Base-by-base conservation (phyloP, 2,888 invertebrate genomes). In the Timandra comae region DNA sequence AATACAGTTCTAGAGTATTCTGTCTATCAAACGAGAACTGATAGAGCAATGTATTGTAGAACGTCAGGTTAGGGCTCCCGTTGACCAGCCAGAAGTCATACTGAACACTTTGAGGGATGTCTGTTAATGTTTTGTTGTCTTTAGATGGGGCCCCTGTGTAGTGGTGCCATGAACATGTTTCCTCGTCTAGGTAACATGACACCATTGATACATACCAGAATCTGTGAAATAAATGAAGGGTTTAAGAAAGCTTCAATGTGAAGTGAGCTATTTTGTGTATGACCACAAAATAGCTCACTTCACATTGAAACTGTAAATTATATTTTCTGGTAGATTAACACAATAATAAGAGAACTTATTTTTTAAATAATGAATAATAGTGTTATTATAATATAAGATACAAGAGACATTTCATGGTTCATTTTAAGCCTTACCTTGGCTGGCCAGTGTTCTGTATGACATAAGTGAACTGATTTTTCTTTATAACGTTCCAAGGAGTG, bases 21-120 rank as follows among this genome's bases (percentile, higher is more conserved):
- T 97, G 97, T 64, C 94, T 90, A 66, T 99, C 98, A 80, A 97
- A 98, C 1, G 98, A 98, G 73, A 98, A 98, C 71, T 99, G 97
- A 80, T 96, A 97, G 35, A 95, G 91, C 56, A 98, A 88, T 35
- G 94, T 93, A 71, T 96, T 97, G 60, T 93, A 93, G 40, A 93
- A 89, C 38, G 94, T 94, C 53, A 91, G 88, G 66, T 94, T 95
- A 0, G 99, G 99, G 77, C 96, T 95, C 12, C 98, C 98, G 78
- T 99, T 99, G 4, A 98, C 98, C 28, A 99, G 88, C 93, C 96
- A 97, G 49, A 99, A 92, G 71, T 99, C 96, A 73, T 98, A 99
- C 30, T 88, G 76, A 27, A 85, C 52, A 22, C 49, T 68, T 44
- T 84, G 82, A 20, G 89, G 87, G 10, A 46, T 52, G 5, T 63